These are phyloP conservation scores for Diploscapter pachys DNA, from an alignment of 1,140 invertebrate genomes.

Conservation along the genomic window DNA sequence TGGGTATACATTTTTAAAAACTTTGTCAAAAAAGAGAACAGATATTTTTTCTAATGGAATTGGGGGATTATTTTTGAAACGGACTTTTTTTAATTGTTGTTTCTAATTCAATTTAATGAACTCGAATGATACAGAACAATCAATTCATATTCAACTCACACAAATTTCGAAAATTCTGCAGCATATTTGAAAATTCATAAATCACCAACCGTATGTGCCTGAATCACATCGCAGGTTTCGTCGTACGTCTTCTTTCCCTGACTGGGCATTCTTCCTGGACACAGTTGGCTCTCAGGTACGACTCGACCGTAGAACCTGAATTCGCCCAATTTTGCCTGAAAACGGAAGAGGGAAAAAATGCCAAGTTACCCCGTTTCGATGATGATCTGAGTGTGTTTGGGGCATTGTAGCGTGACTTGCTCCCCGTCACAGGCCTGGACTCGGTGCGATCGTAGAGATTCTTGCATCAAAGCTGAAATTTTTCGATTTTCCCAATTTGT, in stretches of 20 bases:
- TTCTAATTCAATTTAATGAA: too few species aligned
- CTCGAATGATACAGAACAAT: too few species aligned
- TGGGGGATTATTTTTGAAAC: too few species aligned
- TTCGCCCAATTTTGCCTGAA: neutral
- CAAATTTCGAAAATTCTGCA: too few species aligned
- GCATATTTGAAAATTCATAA: neutral
- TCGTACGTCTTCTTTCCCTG: slow-evolving; percentile 12
- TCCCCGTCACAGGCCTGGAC: slow-evolving; percentile 36
- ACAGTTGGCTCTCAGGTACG: slow-evolving; percentile 25
- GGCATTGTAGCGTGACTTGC: slow-evolving; percentile 30
- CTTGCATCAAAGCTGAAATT: slow-evolving; percentile 27
- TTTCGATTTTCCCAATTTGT: too few species aligned
- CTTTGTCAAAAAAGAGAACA: too few species aligned
- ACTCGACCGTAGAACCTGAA: slow-evolving; percentile 32
- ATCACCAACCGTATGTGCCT: slow-evolving; percentile 26
- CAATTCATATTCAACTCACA: too few species aligned
- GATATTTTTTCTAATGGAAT: too few species aligned
- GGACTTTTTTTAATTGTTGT: too few species aligned
- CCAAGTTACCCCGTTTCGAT: slow-evolving; percentile 19
- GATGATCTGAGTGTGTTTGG: slow-evolving; percentile 30
- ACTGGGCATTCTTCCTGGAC: slow-evolving; percentile 11
- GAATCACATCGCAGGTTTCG: slow-evolving; percentile 34
- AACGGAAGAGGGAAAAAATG: neutral
- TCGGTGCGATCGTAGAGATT: slow-evolving; percentile 30
- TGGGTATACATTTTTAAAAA: too few species aligned